A percentile compares a stretch with the other conserved stretches of the same genome.
phyloP scores from a whole-genome alignment of 2,113 vertebrate genomes.

The Tachysurus vachellii region DNA sequence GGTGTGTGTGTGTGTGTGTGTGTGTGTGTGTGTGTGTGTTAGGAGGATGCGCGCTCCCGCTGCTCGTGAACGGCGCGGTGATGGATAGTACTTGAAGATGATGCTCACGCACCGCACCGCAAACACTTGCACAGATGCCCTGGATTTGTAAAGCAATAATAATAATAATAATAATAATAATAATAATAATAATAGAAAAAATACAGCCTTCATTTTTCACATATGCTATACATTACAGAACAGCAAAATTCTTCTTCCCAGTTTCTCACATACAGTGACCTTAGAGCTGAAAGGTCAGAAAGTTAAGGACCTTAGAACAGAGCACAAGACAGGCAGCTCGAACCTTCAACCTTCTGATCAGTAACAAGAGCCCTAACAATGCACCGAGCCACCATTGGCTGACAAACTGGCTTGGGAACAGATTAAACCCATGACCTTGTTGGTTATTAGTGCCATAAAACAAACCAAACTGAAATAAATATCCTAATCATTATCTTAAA shows the following conservation, averaged over 20 bases:
- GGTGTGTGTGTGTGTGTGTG: not conserved
- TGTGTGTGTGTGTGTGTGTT: no score
- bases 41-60: slow-evolving; percentile 3
- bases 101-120: slow-evolving; percentile 3
- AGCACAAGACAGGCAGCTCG: not conserved
- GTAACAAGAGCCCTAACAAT: not conserved
- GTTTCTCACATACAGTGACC: not conserved
- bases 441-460: not conserved
- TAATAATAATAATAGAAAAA: not conserved
- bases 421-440: not conserved
- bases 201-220: not conserved
- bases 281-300: not conserved
- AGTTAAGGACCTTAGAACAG: not conserved
- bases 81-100: not conserved
- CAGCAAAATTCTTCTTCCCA: not conserved
- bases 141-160: not conserved
- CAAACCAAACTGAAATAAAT: not conserved
- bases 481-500: no score
- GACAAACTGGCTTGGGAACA: not conserved
- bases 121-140: no score
- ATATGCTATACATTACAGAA: not conserved
- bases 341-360: not conserved
- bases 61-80: not conserved
- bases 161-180: slow-evolving; percentile 12
- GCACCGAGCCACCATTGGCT: not conserved